Base-by-base conservation (phyloP, 2,797 vertebrate species). In the Labroides dimidiatus region DNA sequence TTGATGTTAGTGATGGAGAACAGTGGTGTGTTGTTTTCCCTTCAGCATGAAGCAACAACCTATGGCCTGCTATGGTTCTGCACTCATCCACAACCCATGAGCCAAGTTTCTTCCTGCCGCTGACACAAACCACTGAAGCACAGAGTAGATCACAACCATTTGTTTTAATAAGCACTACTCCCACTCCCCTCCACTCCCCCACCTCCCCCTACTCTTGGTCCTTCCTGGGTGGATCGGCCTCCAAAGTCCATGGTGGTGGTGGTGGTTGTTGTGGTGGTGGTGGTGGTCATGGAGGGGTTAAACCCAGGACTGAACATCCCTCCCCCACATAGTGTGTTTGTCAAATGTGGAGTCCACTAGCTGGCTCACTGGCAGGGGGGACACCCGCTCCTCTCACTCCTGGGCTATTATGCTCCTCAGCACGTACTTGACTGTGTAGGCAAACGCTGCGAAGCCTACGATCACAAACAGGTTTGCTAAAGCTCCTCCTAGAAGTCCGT, bases 391-490 rank as follows among this genome's bases (percentile, higher is more conserved):
- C 77, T 52, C 79, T 98, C 95, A 99, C 90, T 99, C 98, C 88
- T 99, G 97, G 0, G 97, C 97, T 94, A 98, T 99, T 94, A 98
- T 99, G 96, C 96, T 98, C 91, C 96, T 94, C 87, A 99, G 93
- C 72, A 98, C 97, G 13, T 97, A 99, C 89, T 97, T 99, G 59
- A 99, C 97, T 56, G 96, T 98, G 95, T 98, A 99, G 82, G 97
- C 97, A 13, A 98, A 99, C 51, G 96, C 97, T 0, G 97, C 97
- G 30, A 99, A 99, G 72, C 97, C 97, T 16, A 99, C 97, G 58
- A 99, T 98, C 68, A 99, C 97, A 75, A 99, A 99, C 84, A 99
- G 93, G 92, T 99, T 99, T 89, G 96, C 96, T 82, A 99, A 83
- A 45, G 97, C 97, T 0, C 97, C 97, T 0, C 97, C 96, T 66